These are phyloP conservation scores for Monodelphis domestica DNA, from an alignment of 2,797 vertebrate genomes.

Conservation along the genomic window DNA sequence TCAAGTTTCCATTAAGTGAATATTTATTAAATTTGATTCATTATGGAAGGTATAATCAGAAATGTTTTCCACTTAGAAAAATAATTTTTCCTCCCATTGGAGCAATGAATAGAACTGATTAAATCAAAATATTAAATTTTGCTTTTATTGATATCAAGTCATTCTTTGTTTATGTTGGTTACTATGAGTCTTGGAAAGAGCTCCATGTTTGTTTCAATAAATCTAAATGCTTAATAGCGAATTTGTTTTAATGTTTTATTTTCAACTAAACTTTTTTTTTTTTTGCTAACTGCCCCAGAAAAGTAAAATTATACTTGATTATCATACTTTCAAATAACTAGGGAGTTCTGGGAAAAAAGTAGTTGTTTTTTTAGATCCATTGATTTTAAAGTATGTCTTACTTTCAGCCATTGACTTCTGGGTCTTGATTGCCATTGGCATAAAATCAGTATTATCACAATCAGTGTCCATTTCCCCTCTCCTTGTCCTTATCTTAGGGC, in stretches of 20 bases:
- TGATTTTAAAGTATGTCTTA: not conserved
- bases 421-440: not conserved
- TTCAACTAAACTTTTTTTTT: too few species aligned
- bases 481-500: not conserved
- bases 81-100: not conserved
- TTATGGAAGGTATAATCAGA: not conserved
- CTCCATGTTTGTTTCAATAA: not conserved
- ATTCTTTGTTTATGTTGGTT: not conserved
- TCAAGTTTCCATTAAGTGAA: slow-evolving; percentile 28
- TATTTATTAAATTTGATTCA: not conserved
- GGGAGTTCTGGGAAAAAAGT: not conserved
- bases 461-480: not conserved
- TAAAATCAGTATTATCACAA: not conserved
- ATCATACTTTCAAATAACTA: not conserved
- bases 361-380: not conserved
- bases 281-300: not conserved
- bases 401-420: slow-evolving; percentile 10
- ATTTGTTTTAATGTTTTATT: too few species aligned
- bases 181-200: not conserved
- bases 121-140: not conserved
- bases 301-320: not conserved
- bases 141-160: not conserved
- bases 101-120: not conserved
- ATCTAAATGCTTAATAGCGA: too few species aligned
- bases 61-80: not conserved